A percentile compares a stretch with the other conserved stretches of the same genome.
These are phyloP conservation scores for Nycticebus coucang DNA, from an alignment of 2,113 vertebrate species.

Conservation along the genomic window DNA sequence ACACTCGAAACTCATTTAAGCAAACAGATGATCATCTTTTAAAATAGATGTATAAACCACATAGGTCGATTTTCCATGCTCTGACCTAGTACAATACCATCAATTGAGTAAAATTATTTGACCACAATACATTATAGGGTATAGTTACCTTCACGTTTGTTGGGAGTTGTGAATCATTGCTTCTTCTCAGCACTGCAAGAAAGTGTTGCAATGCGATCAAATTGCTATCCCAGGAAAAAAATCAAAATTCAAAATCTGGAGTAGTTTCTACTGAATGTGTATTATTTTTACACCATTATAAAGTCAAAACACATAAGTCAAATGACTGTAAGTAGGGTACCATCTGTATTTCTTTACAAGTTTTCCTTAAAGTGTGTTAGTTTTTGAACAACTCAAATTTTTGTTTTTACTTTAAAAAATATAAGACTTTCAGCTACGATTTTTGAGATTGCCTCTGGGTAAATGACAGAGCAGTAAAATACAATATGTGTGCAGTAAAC, in stretches of 20 bases:
- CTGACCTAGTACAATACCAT: neutral
- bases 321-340: neutral
- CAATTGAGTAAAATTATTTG: too few relatives aligned
- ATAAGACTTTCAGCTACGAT: neutral
- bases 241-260: neutral
- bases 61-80: neutral
- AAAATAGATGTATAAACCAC: neutral
- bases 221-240: neutral
- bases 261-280: neutral
- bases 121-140: too few relatives aligned
- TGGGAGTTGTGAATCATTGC: too few relatives aligned
- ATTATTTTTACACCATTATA: neutral
- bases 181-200: neutral
- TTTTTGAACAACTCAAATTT: neutral
- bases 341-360: neutral
- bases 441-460: neutral
- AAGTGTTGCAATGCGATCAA: neutral
- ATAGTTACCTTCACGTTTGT: too few relatives aligned
- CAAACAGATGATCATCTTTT: neutral
- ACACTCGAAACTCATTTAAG: neutral
- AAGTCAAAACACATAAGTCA: neutral
- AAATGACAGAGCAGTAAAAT: neutral
- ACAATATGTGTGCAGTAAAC: neutral
- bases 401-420: neutral
- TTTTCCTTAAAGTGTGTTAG: neutral